A percentile compares a stretch with the other conserved stretches of the same genome.
phyloP scores from a whole-genome alignment of 2,113 vertebrate species.

The Gymnobelideus leadbeateri region DNA sequence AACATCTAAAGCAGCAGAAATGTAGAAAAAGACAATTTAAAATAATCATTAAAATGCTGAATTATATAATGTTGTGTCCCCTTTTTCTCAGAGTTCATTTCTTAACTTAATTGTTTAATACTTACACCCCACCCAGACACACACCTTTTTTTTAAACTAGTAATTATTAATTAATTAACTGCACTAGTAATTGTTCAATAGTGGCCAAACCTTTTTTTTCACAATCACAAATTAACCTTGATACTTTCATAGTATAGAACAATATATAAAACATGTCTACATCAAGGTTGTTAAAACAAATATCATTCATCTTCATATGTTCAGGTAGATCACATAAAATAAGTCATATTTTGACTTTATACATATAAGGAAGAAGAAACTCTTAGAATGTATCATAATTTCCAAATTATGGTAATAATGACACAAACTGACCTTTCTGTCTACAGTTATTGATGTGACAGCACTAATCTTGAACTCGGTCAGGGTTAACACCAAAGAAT shows the following conservation, averaged over 20 bases:
- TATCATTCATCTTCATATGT: neutral
- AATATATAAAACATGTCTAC: neutral
- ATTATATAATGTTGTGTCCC: neutral
- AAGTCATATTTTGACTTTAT: conserved; percentile 1
- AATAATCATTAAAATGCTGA: neutral
- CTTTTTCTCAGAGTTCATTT: neutral
- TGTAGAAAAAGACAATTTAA: neutral
- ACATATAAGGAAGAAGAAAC: conserved; percentile 13
- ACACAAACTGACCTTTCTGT: conserved; percentile 51
- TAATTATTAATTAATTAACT: no score
- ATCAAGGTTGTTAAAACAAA: neutral
- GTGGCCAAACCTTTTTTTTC: neutral
- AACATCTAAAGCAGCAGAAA: neutral
- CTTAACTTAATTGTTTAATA: conserved; percentile 18
- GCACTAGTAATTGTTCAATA: neutral
- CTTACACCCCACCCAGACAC: neutral
- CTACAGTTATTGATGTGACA: conserved; percentile 62
- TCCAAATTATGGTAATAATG: conserved; percentile 52
- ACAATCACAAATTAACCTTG: neutral
- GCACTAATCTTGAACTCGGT: conserved; percentile 64
- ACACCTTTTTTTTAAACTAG: neutral
- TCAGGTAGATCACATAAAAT: conserved; percentile 14
- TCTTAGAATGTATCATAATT: conserved; percentile 29
- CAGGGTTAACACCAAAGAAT: conserved; percentile 77
- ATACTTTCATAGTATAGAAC: neutral